These are phyloP conservation scores for Rugalucina vietnamica DNA, from an alignment of 2,888 invertebrate species.

Conservation along the genomic window DNA sequence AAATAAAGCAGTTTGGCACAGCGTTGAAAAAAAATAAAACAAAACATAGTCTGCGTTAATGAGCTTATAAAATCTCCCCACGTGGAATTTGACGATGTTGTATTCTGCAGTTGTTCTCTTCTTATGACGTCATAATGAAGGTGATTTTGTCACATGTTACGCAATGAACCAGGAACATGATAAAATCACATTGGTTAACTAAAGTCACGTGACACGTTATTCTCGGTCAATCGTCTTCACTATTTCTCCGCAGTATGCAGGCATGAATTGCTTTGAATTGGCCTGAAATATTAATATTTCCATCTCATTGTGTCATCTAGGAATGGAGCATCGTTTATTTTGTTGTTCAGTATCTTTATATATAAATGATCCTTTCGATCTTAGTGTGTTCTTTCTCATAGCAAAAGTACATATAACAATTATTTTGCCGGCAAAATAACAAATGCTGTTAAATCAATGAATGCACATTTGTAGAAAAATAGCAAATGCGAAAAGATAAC, in stretches of 20 bases:
- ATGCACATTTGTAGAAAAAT: constrained; percentile 12
- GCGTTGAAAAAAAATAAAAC: neutral
- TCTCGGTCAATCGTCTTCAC: constrained; percentile 66
- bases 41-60: constrained; percentile 6
- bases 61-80: neutral
- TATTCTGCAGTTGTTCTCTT: neutral
- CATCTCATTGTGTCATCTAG: neutral
- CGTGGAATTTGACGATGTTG: neutral
- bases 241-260: constrained; percentile 68
- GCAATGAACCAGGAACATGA: constrained; percentile 10
- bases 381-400: neutral
- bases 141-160: neutral
- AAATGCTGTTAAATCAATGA: constrained; percentile 6
- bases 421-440: constrained; percentile 42
- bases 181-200: neutral
- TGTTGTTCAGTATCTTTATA: neutral
- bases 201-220: constrained; percentile 55
- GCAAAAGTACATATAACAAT: neutral
- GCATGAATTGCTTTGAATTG: constrained; percentile 74
- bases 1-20: constrained; percentile 3
- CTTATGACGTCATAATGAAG: constrained; percentile 18
- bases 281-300: constrained; percentile 70
- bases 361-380: neutral
- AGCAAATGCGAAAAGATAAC: constrained; percentile 23
- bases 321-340: neutral